These are phyloP conservation scores for Pocillopora grandis DNA, from an alignment of 92 coral and sea anemone genomes.

Conservation along the genomic window DNA sequence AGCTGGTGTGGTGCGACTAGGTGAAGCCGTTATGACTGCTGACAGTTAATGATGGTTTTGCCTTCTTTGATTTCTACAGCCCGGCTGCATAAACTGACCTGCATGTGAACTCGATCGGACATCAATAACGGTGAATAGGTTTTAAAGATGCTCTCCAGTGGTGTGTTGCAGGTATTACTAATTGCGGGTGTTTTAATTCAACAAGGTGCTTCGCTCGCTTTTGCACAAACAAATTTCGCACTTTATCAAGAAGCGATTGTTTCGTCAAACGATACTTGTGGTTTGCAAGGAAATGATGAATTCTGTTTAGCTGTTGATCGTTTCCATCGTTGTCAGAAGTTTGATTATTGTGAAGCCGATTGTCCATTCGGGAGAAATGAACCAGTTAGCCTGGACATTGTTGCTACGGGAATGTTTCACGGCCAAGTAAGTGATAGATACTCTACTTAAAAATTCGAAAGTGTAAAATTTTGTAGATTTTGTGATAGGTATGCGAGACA, in stretches of 20 bases:
- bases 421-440: conserved; percentile 19
- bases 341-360: conserved; percentile 8
- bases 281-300: conserved; percentile 15
- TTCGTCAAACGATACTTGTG: conserved; percentile 35
- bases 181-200: conserved; percentile 15
- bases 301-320: conserved; percentile 20
- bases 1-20: not conserved
- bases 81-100: not conserved
- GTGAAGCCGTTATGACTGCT: not conserved
- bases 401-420: conserved; percentile 30
- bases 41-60: not conserved
- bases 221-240: conserved; percentile 38
- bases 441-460: not conserved
- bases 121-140: not conserved
- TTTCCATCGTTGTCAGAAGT: not conserved
- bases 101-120: too few species aligned
- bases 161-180: conserved; percentile 12
- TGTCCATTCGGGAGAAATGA: conserved; percentile 26
- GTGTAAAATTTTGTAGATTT: not conserved
- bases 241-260: conserved; percentile 14
- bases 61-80: not conserved
- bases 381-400: conserved; percentile 21
- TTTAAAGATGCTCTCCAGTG: not conserved
- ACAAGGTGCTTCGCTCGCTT: not conserved
- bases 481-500: not conserved